Evolutionary conservation across 2,113 vertebrate species (phyloP).

Genomic region (Pelusios castaneus): DNA sequence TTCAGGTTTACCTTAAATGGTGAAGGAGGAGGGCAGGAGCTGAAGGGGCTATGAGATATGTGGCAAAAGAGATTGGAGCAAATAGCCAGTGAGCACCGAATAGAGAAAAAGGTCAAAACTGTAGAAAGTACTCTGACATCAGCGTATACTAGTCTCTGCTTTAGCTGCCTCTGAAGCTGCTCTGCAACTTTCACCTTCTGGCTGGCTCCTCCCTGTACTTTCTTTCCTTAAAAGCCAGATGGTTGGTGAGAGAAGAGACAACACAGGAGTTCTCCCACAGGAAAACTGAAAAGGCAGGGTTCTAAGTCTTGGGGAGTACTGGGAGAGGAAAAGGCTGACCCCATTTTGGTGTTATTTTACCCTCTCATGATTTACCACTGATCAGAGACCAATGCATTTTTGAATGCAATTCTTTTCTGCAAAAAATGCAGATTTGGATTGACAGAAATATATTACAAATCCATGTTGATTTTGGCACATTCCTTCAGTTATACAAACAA

Average conservation of each 20-base stretch:
- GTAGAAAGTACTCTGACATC: not conserved
- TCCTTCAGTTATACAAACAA: too few relatives aligned
- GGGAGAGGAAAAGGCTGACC: not conserved
- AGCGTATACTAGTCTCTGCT: not conserved
- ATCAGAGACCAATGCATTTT: not conserved
- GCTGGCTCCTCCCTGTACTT: not conserved
- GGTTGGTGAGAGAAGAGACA: not conserved
- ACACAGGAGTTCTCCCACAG: not conserved
- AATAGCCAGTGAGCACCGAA: rapidly evolving
- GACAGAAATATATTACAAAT: too few relatives aligned
- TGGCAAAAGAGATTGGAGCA: not conserved
- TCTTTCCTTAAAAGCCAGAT: not conserved
- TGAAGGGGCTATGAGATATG: not conserved
- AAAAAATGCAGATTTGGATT: too few relatives aligned
- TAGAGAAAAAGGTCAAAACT: not conserved
- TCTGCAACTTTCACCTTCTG: not conserved
- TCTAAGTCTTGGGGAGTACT: not conserved
- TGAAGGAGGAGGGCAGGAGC: not conserved
- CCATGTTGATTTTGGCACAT: too few relatives aligned
- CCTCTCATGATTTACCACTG: not conserved
- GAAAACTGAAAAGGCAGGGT: not conserved
- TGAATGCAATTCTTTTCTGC: too few relatives aligned
- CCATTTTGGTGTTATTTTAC: not conserved
- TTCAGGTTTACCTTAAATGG: too few relatives aligned
- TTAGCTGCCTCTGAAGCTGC: not conserved